A percentile compares a stretch with the other conserved stretches of the same genome.
Conservation (phyloP, 2,888 invertebrate species). For the Quadriops clusia region DNA sequence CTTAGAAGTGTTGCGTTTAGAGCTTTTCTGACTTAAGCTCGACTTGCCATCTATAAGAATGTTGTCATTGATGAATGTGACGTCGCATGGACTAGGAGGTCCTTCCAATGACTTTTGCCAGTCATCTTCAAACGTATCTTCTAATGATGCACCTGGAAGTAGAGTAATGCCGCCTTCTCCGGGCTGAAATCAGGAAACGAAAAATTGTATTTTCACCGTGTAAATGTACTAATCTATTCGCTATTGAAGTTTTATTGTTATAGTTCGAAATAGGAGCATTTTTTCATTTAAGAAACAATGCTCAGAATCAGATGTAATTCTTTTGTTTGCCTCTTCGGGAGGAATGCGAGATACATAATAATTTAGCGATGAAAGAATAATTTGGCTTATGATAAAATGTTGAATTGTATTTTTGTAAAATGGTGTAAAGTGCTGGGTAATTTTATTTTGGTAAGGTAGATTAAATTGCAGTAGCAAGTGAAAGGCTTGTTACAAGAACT, state of each 20-base stretch:
- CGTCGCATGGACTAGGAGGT: conserved; percentile 70
- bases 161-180: conserved; percentile 52
- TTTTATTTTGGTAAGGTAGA: too few species aligned
- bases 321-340: too few species aligned
- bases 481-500: too few species aligned
- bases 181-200: conserved; percentile 37
- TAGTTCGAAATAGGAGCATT: background rate
- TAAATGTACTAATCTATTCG: background rate
- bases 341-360: too few species aligned
- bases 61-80: conserved; percentile 77
- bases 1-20: too few species aligned
- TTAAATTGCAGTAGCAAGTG: too few species aligned
- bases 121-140: conserved; percentile 48
- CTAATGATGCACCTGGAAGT: conserved; percentile 46
- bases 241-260: conserved; percentile 1
- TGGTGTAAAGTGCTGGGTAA: too few species aligned
- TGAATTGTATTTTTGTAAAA: too few species aligned
- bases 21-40: conserved; percentile 58
- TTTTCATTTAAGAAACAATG: conserved; percentile 3
- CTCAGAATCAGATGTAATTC: too few species aligned
- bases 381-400: too few species aligned
- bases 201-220: background rate
- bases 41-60: conserved; percentile 83
- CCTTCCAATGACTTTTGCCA: conserved; percentile 42
- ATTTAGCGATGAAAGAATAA: too few species aligned